Evolutionary conservation across 2,797 vertebrate genomes (phyloP).

Genomic region (Oreochromis grahami): DNA sequence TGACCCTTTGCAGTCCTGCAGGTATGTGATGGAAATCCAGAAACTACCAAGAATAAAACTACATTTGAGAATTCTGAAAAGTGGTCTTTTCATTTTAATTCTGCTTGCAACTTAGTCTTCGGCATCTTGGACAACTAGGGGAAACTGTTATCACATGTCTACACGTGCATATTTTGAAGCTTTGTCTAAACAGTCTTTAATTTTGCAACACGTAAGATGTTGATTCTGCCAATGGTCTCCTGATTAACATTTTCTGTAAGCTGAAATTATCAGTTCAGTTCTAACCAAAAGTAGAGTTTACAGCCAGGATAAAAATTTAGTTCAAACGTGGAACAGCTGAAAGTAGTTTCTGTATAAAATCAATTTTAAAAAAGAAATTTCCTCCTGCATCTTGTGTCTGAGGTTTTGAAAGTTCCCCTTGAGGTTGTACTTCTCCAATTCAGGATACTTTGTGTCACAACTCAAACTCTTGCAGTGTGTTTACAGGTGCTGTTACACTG

Average conservation of each 20-base stretch:
- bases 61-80: conserved; percentile 49
- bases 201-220: neutral
- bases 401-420: neutral
- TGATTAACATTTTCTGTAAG: fast-evolving
- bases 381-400: neutral
- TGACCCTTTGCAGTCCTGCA: conserved; percentile 53
- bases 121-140: neutral
- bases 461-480: neutral
- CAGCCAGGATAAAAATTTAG: neutral
- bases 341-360: neutral
- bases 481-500: neutral
- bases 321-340: neutral
- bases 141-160: fast-evolving
- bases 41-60: conserved; percentile 65
- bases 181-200: neutral
- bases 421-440: neutral
- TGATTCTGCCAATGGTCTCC: neutral
- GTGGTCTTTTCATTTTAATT: neutral
- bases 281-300: neutral
- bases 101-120: fast-evolving
- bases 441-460: neutral
- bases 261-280: neutral
- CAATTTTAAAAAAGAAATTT: neutral
- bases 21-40: conserved; percentile 52
- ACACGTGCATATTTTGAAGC: neutral